Evolutionary conservation across 2,797 vertebrate species (phyloP), one percentile per base, ranked within the genome.

Genomic region (Sternarchorhynchus goeldii): DNA sequence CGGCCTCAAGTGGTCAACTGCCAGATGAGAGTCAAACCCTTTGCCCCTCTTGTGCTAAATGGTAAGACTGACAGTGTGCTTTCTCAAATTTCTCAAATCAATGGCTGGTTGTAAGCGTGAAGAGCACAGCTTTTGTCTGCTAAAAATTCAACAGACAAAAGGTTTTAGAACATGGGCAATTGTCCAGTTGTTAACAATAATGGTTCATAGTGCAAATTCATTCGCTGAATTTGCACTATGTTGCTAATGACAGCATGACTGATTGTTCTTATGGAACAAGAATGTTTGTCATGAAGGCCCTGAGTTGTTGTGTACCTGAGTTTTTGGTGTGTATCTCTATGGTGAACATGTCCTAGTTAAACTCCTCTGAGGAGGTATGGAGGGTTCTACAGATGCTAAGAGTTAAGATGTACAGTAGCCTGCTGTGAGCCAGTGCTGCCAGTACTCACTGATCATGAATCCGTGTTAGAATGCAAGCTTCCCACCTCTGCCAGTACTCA

Each of bases 11-110:
- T 97, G 85, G 95, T 98, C 84, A 98, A 98, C 89, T 97, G 96
- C 76, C 95, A 96, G 80, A 97, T 98, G 95, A 95, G 96, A 89
- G 90, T 96, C 60, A 98, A 97, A 88, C 95, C 92, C 10, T 87
- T 88, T 8, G 90, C 92, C 0, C 93, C 94, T 0, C 91, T 96
- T 5, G 89, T 89, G 4, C 90, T 96, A 63, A 94, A 95, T 82
- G 96, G 97, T 98, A 86, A 85, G 84, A 63, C 7, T 34, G 39
- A 63, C 32, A 10, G 2, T 7, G n/a, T n/a, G n/a, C 0, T 20
- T 73, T 45, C 12, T 32, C 16, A 31, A 39, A 21, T 21, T 2
- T 59, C 32, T 45, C 32, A 57, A 41, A 25, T 57, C 8, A 59
- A 2, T 5, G 12, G 45, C 50, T 66, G 10, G 10, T 50, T 6